A percentile compares a stretch with the other conserved stretches of the same genome.
phyloP scores from a whole-genome alignment of 2,113 vertebrate genomes.

The Poeciliopsis turrubarensis region DNA sequence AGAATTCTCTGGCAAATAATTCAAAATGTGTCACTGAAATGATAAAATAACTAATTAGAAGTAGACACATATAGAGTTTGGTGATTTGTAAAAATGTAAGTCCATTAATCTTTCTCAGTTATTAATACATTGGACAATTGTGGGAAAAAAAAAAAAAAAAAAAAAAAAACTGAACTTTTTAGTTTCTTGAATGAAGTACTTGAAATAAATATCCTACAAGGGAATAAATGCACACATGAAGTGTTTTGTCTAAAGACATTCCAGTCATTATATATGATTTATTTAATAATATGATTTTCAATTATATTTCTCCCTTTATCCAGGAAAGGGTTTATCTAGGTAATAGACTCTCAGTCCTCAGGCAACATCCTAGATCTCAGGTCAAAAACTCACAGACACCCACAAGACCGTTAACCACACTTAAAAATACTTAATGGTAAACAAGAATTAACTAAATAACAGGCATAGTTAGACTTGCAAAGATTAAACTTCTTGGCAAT shows the following conservation, averaged over 20 bases:
- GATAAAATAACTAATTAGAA: slow-evolving; percentile 67
- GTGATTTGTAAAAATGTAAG: slow-evolving; percentile 52
- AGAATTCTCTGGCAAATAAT: slow-evolving; percentile 48
- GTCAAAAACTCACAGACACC: too few species aligned
- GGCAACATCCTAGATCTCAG: neutral
- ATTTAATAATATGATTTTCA: too few species aligned
- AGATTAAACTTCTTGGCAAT: neutral
- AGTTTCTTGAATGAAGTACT: slow-evolving; percentile 15
- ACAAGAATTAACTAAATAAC: neutral
- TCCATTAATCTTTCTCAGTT: slow-evolving; percentile 43
- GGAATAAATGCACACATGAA: slow-evolving; percentile 51
- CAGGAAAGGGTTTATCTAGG: too few species aligned
- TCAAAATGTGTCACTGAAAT: slow-evolving; percentile 59
- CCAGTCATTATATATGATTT: neutral
- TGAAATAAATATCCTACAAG: neutral
- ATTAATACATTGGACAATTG: slow-evolving; percentile 55
- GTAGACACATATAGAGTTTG: slow-evolving; percentile 46
- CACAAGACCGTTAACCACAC: neutral
- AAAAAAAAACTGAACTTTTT: slow-evolving; percentile 32
- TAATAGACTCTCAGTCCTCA: neutral
- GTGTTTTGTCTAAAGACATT: neutral
- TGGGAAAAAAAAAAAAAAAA: slow-evolving; percentile 19
- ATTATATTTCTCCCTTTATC: too few species aligned
- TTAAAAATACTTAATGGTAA: neutral
- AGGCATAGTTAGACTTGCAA: neutral